Evolutionary conservation across 2,797 vertebrate genomes (phyloP), one percentile per base, ranked within the genome.

Genomic region (Lagodon rhomboides): DNA sequence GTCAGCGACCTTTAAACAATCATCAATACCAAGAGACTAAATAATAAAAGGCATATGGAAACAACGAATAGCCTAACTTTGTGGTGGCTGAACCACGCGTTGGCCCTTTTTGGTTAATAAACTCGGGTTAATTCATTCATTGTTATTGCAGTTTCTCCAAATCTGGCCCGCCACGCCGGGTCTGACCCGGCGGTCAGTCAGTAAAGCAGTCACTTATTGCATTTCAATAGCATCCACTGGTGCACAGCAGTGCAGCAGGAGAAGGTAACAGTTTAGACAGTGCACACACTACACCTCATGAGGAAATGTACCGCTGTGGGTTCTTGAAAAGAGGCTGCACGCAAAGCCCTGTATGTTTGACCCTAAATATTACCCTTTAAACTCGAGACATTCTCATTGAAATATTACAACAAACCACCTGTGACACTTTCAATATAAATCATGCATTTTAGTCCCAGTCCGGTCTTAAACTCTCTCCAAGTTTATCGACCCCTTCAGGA

Each of bases 201-300:
- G 75, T 83, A 86, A 92, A 92, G 85, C 91, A 89, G 90, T 92
- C 83, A 83, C 84, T 82, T 92, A 91, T 93, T 94, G 95, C 93
- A 92, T 94, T 87, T 88, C 79, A 66, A 58, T 41, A 74, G 43
- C 70, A 47, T 69, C 55, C 76, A 53, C 54, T 63, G 74, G 76
- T 79, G 77, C 77, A 79, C 50, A 82, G 86, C 80, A 76, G 72
- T 25, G 56, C 77, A 75, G 68, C 72, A 23, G 20, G 22, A 76
- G 68, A 12, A 55, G 80, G 51, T 15, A 72, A 87, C 84, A 85
- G 82, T 77, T 77, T 75, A 78, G 64, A 87, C 81, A 85, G 84
- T 77, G 83, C 61, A 80, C 73, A 72, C 50, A 49, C 70, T 72
- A 23, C 70, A 64, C 70, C 77, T 75, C 71, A 73, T 66, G 68